Percentiles rank a stretch among this genome's conserved stretches.
These are phyloP conservation scores for Psix sp. DNA, from an alignment of 1,140 invertebrate species.

Conservation along the genomic window DNA sequence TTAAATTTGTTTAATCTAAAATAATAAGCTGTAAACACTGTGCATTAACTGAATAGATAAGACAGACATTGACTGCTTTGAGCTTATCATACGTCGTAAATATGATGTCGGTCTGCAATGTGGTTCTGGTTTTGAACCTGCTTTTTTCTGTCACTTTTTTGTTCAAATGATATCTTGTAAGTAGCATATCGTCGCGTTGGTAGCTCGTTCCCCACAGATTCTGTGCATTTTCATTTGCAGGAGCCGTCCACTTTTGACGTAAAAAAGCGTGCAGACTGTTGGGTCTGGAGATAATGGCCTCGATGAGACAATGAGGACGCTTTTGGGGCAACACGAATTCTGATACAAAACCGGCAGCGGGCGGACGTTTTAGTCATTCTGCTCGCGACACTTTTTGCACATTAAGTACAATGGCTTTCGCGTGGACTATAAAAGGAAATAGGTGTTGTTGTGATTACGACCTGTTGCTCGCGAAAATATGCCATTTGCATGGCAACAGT, in stretches of 20 bases:
- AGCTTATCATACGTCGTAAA: conserved; percentile 5
- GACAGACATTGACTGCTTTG: too few species aligned
- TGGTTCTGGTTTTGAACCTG: neutral
- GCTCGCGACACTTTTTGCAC: conserved; percentile 41
- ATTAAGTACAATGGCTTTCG: conserved; percentile 34
- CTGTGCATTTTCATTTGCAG: conserved; percentile 11
- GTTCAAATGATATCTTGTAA: conserved; percentile 4
- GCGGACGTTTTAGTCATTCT: conserved; percentile 30
- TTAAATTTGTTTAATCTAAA: too few species aligned
- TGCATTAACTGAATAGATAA: too few species aligned
- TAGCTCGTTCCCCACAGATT: conserved; percentile 2
- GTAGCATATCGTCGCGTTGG: conserved; percentile 6
- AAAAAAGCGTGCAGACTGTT: conserved; percentile 37
- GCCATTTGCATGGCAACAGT: conserved; percentile 42
- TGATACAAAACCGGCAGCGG: conserved; percentile 15
- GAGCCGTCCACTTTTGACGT: conserved; percentile 29
- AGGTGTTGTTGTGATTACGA: conserved; percentile 48
- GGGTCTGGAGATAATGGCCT: conserved; percentile 27
- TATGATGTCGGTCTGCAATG: neutral
- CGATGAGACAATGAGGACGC: conserved; percentile 41
- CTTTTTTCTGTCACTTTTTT: neutral
- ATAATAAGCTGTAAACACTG: too few species aligned
- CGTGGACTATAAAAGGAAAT: conserved; percentile 46
- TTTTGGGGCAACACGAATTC: conserved; percentile 22
- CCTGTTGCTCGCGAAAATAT: conserved; percentile 50